Evolutionary conservation across 2,797 vertebrate species (phyloP), one percentile per base, ranked within the genome.

Genomic region (Lycodopsis pacificus): DNA sequence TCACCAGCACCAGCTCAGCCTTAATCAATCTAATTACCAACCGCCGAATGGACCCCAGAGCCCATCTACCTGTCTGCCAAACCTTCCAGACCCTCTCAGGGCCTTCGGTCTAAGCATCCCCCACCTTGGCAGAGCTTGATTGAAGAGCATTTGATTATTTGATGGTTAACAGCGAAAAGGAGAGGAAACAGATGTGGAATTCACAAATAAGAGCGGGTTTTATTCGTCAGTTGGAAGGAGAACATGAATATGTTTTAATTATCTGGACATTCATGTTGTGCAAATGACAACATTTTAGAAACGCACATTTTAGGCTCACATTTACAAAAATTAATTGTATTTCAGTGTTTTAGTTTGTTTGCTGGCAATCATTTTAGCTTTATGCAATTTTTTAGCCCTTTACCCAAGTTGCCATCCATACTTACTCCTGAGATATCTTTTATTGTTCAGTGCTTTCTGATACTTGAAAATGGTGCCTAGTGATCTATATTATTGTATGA

Each of bases 11-110:
- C 71, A 77, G 77, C 84, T 89, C 86, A 83, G 86, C 83, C 80
- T 86, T 88, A 89, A 93, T 94, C 91, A 91, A 91, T 90, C 75
- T 89, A 92, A 94, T 94, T 93, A 90, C 86, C 62, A 73, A 76
- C 66, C 7, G n/a, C 79, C 82, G 71, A 87, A 84, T 59, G 81
- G 88, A 88, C 54, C 79, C 64, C 53, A 54, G 79, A 83, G 81
- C 75, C 75, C 73, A 71, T 71, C 79, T 75, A 86, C 84, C 88
- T 87, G 73, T 61, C 78, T 53, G 82, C 63, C 72, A 51, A 78
- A 76, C 57, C 67, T 62, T 13, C 20, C 54, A 76, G 73, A 73
- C 57, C 49, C 36, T 32, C 70, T 64, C 32, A 13, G 2, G 11
- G 68, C 59, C 59, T 65, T 38, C 10, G 49, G 56, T 65, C 66